Conservation (phyloP, 1,140 invertebrate genomes). For the Hirudo medicinalis region DNA sequence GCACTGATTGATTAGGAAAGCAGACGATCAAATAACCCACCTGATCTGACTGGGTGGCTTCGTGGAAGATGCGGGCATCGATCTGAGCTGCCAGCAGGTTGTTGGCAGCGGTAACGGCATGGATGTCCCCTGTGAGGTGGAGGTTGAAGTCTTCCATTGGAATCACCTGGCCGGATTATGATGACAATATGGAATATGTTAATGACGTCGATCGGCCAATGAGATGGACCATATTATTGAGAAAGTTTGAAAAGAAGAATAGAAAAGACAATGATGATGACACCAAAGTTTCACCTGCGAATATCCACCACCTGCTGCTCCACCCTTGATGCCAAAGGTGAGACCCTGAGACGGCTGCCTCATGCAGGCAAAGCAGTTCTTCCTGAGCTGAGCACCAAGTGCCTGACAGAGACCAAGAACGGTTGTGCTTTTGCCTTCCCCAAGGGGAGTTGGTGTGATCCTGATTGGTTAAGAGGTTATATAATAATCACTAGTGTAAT, state of each 20-base stretch:
- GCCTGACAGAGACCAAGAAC: slow-evolving; percentile 85
- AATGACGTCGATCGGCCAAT: too few relatives aligned
- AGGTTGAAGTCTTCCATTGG: slow-evolving; percentile 99
- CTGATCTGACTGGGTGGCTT: slow-evolving; percentile 70
- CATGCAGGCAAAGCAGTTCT: slow-evolving; percentile 83
- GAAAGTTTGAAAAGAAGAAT: too few relatives aligned
- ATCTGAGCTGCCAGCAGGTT: slow-evolving; percentile 77
- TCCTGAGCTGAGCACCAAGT: slow-evolving; percentile 64
- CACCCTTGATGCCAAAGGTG: slow-evolving; percentile 94
- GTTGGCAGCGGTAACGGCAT: slow-evolving; percentile 92
- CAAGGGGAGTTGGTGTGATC: slow-evolving; percentile 89
- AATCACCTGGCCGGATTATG: slow-evolving; percentile 56
- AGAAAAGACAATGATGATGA: too few relatives aligned
- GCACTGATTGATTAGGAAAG: too few relatives aligned
- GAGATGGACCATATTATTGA: too few relatives aligned
- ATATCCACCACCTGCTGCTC: slow-evolving; percentile 88
- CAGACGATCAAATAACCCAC: neutral
- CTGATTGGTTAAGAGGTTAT: slow-evolving; percentile 38
- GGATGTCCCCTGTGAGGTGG: slow-evolving; percentile 95
- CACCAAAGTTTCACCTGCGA: slow-evolving; percentile 35
- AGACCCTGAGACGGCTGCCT: slow-evolving; percentile 97
- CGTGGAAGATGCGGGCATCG: slow-evolving; percentile 91
- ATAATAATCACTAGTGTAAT: too few relatives aligned
- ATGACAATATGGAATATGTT: too few relatives aligned
- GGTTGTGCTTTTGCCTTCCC: slow-evolving; percentile 93